Evolutionary conservation across 2,797 vertebrate species (phyloP).

Genomic region (Arrhamphus sclerolepis): DNA sequence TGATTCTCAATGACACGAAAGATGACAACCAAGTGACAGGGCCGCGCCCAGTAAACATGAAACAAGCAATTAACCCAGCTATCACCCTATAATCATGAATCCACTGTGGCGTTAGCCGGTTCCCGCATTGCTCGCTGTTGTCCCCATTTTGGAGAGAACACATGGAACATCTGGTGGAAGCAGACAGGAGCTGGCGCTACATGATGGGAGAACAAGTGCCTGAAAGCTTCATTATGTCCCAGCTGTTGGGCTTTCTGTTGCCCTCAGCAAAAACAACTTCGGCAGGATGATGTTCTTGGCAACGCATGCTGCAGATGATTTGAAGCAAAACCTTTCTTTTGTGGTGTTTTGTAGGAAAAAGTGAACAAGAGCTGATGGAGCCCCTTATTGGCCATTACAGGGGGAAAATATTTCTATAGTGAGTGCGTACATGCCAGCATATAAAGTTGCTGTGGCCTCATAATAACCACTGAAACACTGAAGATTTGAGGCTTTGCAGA

Average conservation of each 20-base stretch:
- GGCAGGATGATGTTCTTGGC: constrained; percentile 68
- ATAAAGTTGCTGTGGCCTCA: no score
- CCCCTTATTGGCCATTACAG: constrained; percentile 3
- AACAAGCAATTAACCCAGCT: constrained; percentile 75
- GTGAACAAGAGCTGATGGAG: constrained; percentile 13
- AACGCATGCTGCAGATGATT: constrained; percentile 51
- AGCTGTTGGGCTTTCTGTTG: constrained; percentile 80
- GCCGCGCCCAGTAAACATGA: constrained; percentile 55
- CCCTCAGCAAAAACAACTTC: constrained; percentile 74
- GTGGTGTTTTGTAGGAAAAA: constrained; percentile 19
- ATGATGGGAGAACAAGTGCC: constrained; percentile 73
- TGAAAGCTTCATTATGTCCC: constrained; percentile 78
- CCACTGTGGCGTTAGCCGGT: constrained; percentile 54
- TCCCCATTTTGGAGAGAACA: constrained; percentile 70
- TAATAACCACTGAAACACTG: no score
- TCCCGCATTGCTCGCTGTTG: constrained; percentile 30
- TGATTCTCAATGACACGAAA: constrained; percentile 38
- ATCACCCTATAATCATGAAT: constrained; percentile 65
- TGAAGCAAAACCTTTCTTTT: constrained; percentile 47
- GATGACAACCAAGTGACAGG: constrained; percentile 58
- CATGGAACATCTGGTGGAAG: constrained; percentile 73
- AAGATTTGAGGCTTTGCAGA: no score
- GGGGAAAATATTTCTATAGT: background rate
- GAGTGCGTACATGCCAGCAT: background rate
- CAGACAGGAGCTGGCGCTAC: constrained; percentile 77